phyloP scores from a whole-genome alignment of 2,113 vertebrate genomes.

The Gavia stellata region DNA sequence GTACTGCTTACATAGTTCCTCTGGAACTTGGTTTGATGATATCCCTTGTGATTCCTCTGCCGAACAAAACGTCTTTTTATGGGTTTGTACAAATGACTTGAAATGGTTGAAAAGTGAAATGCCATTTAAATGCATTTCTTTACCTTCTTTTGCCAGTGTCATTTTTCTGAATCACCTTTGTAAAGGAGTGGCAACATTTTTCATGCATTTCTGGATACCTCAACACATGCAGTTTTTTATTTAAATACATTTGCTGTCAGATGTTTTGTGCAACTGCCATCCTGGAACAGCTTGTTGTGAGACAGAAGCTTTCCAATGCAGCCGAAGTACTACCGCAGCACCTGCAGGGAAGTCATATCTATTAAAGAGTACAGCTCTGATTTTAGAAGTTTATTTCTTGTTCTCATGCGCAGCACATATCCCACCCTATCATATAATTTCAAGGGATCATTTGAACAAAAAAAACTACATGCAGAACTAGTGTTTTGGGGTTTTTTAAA shows the following conservation, averaged over 20 bases:
- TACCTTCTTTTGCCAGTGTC: background rate
- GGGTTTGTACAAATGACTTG: background rate
- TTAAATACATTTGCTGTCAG: background rate
- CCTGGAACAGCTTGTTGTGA: background rate
- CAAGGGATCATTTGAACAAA: background rate
- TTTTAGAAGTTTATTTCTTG: background rate
- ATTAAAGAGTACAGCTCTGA: background rate
- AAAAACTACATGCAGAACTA: background rate
- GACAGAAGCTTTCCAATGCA: background rate
- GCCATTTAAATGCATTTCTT: background rate
- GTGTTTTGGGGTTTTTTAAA: background rate
- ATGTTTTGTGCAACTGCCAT: background rate
- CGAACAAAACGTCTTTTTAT: conserved; percentile 48
- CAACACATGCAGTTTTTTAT: background rate
- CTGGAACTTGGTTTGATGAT: conserved; percentile 10
- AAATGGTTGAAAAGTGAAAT: background rate
- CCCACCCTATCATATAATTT: background rate
- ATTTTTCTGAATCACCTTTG: conserved; percentile 18
- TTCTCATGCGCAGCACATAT: background rate
- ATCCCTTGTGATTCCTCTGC: conserved; percentile 24
- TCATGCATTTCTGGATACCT: background rate
- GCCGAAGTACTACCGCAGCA: background rate
- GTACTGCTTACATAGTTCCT: background rate
- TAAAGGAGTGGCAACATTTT: background rate
- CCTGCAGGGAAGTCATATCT: background rate